Evolutionary conservation across 2,113 vertebrate genomes (phyloP).

Genomic region (Thamnophis sirtalis): DNA sequence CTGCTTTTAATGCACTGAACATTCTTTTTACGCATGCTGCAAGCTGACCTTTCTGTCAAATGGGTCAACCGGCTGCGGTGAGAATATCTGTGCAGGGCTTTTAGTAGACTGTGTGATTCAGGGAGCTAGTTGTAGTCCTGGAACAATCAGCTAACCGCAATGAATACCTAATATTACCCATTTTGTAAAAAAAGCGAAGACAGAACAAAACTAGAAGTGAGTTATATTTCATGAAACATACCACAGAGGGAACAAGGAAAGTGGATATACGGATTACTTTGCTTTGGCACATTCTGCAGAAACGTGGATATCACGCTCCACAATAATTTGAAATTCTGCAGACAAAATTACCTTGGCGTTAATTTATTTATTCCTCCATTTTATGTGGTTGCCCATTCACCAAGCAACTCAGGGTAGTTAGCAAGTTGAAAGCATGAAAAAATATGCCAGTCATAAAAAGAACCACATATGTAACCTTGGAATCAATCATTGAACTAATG

Average conservation of each 20-base stretch:
- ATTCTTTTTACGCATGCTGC: slow-evolving; percentile 9
- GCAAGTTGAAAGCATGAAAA: neutral
- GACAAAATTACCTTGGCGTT: neutral
- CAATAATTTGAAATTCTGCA: neutral
- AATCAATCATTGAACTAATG: neutral
- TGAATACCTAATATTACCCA: neutral
- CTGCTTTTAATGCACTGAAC: slow-evolving; percentile 23
- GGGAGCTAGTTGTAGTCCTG: slow-evolving; percentile 11
- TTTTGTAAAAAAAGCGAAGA: neutral
- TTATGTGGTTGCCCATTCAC: neutral
- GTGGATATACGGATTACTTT: neutral
- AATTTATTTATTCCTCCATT: neutral
- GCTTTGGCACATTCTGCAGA: neutral
- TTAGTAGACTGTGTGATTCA: slow-evolving; percentile 9
- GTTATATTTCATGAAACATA: neutral
- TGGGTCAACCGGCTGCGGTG: slow-evolving; percentile 3
- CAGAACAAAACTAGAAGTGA: neutral
- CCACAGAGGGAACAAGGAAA: neutral
- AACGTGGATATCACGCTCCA: too few species aligned
- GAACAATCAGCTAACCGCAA: neutral
- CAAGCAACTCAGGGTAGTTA: neutral
- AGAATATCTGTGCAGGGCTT: slow-evolving; percentile 13
- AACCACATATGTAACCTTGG: neutral
- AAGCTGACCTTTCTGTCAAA: slow-evolving; percentile 15
- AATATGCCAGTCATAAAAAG: neutral